Percentiles rank a stretch among this genome's conserved stretches.
These are phyloP conservation scores for Lamproptera curius DNA, from an alignment of 2,888 invertebrate genomes.

Conservation along the genomic window DNA sequence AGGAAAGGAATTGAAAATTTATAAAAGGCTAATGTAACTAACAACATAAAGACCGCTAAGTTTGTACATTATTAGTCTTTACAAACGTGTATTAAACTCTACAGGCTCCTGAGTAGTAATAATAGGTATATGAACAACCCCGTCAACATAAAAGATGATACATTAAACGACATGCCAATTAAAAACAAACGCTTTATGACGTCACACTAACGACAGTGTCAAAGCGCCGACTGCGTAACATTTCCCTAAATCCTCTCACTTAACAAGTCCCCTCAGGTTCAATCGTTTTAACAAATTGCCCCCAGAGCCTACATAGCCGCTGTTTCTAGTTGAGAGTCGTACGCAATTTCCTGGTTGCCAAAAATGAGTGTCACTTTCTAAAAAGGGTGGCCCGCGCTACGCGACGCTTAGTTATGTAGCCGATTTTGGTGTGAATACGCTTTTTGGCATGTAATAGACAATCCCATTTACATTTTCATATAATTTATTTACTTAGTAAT, in stretches of 20 bases:
- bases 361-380: conserved; percentile 66
- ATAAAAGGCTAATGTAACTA: too few species aligned
- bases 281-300: conserved; percentile 53
- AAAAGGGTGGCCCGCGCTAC: conserved; percentile 47
- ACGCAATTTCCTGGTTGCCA: conserved; percentile 65
- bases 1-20: too few species aligned
- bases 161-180: too few species aligned
- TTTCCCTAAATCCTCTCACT: conserved; percentile 27
- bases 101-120: too few species aligned
- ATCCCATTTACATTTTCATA: too few species aligned
- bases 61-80: too few species aligned
- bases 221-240: conserved; percentile 25
- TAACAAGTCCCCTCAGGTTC: conserved; percentile 26
- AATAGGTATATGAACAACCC: too few species aligned
- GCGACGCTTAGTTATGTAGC: conserved; percentile 35
- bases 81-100: too few species aligned
- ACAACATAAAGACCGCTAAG: too few species aligned
- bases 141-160: too few species aligned
- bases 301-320: conserved; percentile 38
- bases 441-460: not conserved
- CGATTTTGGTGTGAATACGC: not conserved
- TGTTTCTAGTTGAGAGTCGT: conserved; percentile 49
- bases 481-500: not conserved
- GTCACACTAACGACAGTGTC: conserved; percentile 20
- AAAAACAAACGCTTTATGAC: conserved; percentile 15